These are phyloP conservation scores for Melanocharis versteri DNA, from an alignment of 2,113 vertebrate species.

Conservation along the genomic window DNA sequence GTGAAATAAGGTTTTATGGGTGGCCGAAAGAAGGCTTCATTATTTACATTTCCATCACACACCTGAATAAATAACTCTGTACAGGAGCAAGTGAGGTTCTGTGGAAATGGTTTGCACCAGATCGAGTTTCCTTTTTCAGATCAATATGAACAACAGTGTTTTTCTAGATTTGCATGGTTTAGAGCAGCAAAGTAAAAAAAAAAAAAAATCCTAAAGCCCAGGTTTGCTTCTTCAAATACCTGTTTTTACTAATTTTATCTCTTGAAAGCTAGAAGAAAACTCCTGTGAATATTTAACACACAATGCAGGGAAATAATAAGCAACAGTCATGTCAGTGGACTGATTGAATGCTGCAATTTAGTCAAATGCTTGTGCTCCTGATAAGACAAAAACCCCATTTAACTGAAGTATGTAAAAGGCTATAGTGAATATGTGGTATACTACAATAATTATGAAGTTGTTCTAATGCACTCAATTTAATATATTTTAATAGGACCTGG, in stretches of 20 bases:
- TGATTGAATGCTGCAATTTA: not conserved
- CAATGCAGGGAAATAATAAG: not conserved
- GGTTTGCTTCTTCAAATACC: not conserved
- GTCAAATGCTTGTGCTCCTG: not conserved
- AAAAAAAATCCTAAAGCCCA: not conserved
- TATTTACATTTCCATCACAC: slow-evolving; percentile 22
- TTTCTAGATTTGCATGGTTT: not conserved
- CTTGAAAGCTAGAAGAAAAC: not conserved
- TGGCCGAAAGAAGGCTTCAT: not conserved
- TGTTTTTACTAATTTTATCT: not conserved
- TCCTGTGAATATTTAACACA: not conserved
- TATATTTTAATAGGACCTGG: not conserved
- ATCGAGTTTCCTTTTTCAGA: not conserved
- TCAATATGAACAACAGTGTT: not conserved
- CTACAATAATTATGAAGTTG: not conserved
- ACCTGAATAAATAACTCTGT: slow-evolving; percentile 51
- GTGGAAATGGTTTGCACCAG: not conserved
- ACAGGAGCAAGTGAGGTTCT: not conserved
- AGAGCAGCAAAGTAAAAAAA: not conserved
- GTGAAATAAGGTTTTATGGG: slow-evolving; percentile 11
- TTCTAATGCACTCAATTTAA: not conserved
- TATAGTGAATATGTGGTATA: not conserved
- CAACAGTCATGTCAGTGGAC: not conserved
- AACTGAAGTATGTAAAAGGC: not conserved
- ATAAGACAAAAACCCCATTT: not conserved